Percentiles rank a stretch among this genome's conserved stretches.
Conservation (phyloP, 2,797 vertebrate species). For the Sphaeramia orbicularis region DNA sequence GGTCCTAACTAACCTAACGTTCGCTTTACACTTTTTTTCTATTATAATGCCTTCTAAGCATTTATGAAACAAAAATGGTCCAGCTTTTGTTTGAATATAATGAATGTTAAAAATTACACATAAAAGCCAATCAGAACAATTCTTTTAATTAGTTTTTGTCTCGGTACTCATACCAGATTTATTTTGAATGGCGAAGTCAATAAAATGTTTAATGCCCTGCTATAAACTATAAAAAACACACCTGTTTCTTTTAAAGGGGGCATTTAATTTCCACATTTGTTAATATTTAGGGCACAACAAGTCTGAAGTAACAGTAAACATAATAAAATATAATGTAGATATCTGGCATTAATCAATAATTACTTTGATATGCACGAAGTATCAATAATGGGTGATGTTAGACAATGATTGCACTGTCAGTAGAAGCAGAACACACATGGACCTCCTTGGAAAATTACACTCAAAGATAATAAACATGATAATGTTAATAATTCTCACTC, state of each 20-base stretch:
- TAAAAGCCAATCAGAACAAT: background rate
- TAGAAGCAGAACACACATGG: conserved; percentile 41
- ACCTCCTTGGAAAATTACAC: background rate
- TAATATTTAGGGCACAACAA: too few relatives aligned
- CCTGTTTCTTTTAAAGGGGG: too few relatives aligned
- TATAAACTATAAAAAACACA: background rate
- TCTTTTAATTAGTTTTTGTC: background rate
- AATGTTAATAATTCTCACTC: too few relatives aligned
- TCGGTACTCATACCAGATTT: conserved; percentile 19
- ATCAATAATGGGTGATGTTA: conserved; percentile 81
- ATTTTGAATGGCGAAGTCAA: background rate
- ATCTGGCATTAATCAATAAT: conserved; percentile 30
- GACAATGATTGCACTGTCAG: conserved; percentile 79
- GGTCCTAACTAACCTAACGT: background rate
- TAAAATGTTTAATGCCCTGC: background rate
- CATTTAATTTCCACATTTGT: background rate
- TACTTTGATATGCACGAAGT: conserved; percentile 71
- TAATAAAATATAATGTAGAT: conserved; percentile 16
- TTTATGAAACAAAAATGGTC: conserved; percentile 30
- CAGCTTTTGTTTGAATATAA: conserved; percentile 13
- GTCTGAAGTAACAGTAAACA: background rate
- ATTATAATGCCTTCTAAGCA: background rate
- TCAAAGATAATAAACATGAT: too few relatives aligned
- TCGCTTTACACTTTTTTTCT: background rate
- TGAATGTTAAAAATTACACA: conserved; percentile 22